Evolutionary conservation across 2,797 vertebrate genomes (phyloP), one percentile per base, ranked within the genome.

Genomic region (Gadopsis bispinosus): DNA sequence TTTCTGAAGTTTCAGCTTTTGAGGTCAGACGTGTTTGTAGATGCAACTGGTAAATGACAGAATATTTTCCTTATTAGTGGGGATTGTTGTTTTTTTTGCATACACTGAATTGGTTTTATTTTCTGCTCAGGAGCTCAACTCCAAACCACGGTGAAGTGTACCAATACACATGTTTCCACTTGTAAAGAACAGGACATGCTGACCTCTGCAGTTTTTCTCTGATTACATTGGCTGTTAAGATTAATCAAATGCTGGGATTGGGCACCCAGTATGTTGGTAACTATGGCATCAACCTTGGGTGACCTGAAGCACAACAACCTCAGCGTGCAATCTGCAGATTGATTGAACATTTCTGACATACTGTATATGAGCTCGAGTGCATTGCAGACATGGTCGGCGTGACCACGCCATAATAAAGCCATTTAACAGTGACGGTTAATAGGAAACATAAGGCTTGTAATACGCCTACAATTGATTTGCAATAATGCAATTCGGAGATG

Each of bases 401-500:
- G 75, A 69, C 82, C 83, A 39, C 19, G 10, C 73, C 86, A 79
- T 68, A 86, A 89, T 85, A 83, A 90, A 89, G 70, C 81, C 83
- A 77, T 73, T 90, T 84, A 75, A 91, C 84, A 66, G 43, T 9
- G 66, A 51, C 3, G 74, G 37, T 77, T 91, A 86, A 92, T 91
- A 86, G 80, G 81, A 88, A 91, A 82, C 90, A 91, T 72, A 60
- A 87, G 90, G 82, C 91, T 89, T 73, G 81, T 88, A 85, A 88
- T 87, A 85, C 31, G 83, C 82, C 91, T 72, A 83, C 91, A 86
- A 86, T 83, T 91, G 88, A 94, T 92, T 91, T 81, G 86, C 83
- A 87, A 91, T 94, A 93, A 93, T 93, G 90, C 71, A 77, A 93
- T 94, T 88, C 75, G 35, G 87, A 78, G 80, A 86, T 73, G 87